Evolutionary conservation across 2,888 invertebrate species (phyloP).

Genomic region (Tortrix viridana): DNA sequence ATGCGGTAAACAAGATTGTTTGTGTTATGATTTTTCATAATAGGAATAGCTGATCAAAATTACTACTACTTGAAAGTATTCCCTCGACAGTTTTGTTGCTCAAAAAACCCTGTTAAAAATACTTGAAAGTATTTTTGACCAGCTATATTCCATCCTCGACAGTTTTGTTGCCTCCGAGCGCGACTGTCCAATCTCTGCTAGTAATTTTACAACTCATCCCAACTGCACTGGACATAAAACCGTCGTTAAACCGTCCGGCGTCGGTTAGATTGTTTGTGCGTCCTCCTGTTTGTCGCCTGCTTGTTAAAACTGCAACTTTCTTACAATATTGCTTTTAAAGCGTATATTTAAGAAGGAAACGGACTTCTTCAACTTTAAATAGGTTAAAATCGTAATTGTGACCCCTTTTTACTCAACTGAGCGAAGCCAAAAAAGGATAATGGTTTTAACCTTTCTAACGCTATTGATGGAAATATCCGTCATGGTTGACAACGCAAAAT

Average conservation of each 20-base stretch:
- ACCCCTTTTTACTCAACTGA: no score
- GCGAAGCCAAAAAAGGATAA: no score
- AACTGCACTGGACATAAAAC: conserved; percentile 34
- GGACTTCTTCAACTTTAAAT: background rate
- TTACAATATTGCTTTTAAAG: conserved; percentile 15
- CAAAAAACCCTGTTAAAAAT: conserved; percentile 2
- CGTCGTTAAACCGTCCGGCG: conserved; percentile 33
- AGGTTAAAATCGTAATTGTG: no score
- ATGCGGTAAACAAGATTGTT: no score
- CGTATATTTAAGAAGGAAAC: background rate
- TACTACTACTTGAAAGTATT: conserved; percentile 3
- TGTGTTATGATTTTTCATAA: no score
- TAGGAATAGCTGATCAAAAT: background rate
- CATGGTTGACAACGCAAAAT: no score
- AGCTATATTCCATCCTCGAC: background rate
- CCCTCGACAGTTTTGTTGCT: background rate
- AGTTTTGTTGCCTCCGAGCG: background rate
- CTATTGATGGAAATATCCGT: no score
- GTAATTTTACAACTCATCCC: conserved; percentile 34
- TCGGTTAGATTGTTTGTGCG: conserved; percentile 36
- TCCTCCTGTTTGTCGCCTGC: conserved; percentile 18
- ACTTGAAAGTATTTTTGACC: background rate
- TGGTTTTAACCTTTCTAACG: no score
- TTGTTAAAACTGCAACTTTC: conserved; percentile 29
- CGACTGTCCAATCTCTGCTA: conserved; percentile 15